A percentile compares a stretch with the other conserved stretches of the same genome.
phyloP scores from a whole-genome alignment of 2,113 vertebrate genomes.

The Coracopsis vasa region DNA sequence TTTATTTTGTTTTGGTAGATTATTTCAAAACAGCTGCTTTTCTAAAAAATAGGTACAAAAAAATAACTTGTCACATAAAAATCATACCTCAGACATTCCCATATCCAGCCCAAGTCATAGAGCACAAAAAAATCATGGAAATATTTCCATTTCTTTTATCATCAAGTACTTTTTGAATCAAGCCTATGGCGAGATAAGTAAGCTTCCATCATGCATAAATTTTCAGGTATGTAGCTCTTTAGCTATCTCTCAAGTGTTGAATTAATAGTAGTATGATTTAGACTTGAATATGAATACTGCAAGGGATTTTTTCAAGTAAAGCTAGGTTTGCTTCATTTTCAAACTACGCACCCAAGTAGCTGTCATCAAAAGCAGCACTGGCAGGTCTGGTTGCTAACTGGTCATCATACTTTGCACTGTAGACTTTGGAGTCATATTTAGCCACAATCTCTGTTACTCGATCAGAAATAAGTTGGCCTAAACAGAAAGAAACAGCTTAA shows the following conservation, averaged over 20 bases:
- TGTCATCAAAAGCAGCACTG: conserved; percentile 90
- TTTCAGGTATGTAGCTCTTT: not conserved
- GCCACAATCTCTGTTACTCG: conserved; percentile 87
- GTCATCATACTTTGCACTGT: conserved; percentile 78
- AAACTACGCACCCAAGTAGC: conserved; percentile 87
- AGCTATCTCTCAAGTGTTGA: not conserved
- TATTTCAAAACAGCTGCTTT: not conserved
- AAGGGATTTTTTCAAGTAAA: not conserved
- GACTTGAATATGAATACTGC: not conserved
- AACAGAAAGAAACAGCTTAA: not conserved
- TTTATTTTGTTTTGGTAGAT: not conserved
- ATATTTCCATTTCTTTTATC: not conserved
- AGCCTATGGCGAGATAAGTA: not conserved
- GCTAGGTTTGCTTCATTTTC: not conserved
- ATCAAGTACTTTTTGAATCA: not conserved
- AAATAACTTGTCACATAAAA: not conserved
- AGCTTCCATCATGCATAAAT: not conserved
- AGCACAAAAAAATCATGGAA: not conserved
- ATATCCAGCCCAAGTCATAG: not conserved
- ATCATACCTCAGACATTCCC: not conserved
- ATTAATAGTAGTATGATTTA: not conserved
- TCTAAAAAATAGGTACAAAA: not conserved
- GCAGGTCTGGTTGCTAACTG: conserved; percentile 86
- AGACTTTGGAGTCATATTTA: conserved; percentile 67
- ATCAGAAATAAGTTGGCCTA: conserved; percentile 94